These are phyloP conservation scores for Calonectris borealis DNA, from an alignment of 2,113 vertebrate species.

Conservation along the genomic window DNA sequence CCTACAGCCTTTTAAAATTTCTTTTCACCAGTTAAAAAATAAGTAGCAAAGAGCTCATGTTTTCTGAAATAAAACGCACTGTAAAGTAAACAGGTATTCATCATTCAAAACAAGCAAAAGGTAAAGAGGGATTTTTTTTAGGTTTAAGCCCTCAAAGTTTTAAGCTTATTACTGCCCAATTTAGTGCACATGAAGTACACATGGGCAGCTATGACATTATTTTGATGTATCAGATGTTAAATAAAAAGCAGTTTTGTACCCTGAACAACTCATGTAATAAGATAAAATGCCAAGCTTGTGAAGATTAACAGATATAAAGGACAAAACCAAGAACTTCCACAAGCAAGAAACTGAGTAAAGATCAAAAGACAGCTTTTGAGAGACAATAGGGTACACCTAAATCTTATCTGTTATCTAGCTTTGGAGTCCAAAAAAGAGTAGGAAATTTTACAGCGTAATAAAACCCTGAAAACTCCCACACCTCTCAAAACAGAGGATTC, in stretches of 20 bases:
- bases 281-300: background rate
- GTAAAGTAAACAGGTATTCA: background rate
- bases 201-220: fast-evolving
- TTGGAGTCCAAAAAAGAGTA: background rate
- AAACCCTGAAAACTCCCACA: background rate
- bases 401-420: background rate
- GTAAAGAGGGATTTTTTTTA: background rate
- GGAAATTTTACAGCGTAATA: background rate
- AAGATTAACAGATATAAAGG: background rate
- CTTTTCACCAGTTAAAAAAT: background rate
- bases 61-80: background rate
- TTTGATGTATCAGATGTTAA: background rate
- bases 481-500: background rate
- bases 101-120: background rate
- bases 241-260: background rate
- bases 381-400: background rate
- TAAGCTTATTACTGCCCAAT: background rate
- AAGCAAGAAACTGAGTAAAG: background rate
- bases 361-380: background rate
- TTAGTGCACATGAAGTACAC: background rate
- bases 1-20: background rate
- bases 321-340: background rate
- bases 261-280: background rate
- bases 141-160: background rate
- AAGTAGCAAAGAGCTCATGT: background rate